Evolutionary conservation across 2,113 vertebrate genomes (phyloP).

Genomic region (Campylomormyrus numenius): DNA sequence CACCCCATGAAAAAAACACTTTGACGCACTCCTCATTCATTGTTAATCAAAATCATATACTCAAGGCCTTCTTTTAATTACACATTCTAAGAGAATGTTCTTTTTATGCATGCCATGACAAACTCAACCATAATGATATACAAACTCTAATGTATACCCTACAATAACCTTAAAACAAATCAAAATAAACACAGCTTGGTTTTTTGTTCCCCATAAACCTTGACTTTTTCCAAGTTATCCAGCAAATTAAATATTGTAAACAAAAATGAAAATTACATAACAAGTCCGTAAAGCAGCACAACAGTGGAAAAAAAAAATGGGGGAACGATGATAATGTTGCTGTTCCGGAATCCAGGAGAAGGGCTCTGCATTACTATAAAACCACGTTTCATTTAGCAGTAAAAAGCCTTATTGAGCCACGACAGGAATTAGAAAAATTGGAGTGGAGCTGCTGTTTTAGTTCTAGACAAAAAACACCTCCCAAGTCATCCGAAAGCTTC

Average conservation of each 20-base stretch:
- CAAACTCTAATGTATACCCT: neutral
- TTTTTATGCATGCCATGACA: neutral
- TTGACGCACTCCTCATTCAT: neutral
- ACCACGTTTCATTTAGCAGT: neutral
- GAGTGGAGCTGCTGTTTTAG: neutral
- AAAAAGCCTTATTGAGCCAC: neutral
- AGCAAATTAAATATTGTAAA: neutral
- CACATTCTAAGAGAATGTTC: neutral
- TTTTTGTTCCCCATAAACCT: neutral
- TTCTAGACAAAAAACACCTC: neutral
- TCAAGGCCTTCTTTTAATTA: neutral
- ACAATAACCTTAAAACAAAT: neutral
- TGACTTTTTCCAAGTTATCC: neutral
- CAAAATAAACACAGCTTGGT: neutral
- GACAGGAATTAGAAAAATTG: neutral
- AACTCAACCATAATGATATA: neutral
- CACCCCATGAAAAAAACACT: neutral
- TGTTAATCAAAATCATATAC: neutral
- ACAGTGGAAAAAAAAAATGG: neutral
- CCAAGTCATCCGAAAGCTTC: neutral
- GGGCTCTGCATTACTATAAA: neutral
- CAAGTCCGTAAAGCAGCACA: neutral
- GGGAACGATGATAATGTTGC: neutral
- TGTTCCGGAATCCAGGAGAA: neutral
- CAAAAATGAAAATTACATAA: neutral